Base-by-base conservation (phyloP, 2,113 vertebrate species). In the Cyrtonyx montezumae region DNA sequence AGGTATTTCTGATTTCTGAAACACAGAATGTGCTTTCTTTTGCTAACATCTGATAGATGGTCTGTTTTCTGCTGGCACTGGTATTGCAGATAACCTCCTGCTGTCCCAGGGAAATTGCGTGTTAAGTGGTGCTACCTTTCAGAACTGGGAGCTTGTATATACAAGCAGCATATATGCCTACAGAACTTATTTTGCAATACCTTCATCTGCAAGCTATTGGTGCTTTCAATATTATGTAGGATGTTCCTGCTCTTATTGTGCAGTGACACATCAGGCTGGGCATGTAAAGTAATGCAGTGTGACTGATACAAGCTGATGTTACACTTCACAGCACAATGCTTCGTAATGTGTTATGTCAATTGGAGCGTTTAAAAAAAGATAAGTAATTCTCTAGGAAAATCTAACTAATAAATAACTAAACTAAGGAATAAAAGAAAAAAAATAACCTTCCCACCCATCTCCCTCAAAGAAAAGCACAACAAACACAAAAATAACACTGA, bases 251-350 rank as follows among this genome's bases (percentile, higher is more conserved):
- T 91, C 74, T 55, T 82, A 23, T 58, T 34, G 67, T 73, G 69
- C 79, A 69, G 78, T 56, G 73, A 68, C 84, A 86, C 88, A 67
- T 95, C 45, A 95, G 62, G 73, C 58, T 79, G 58, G 76, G 82
- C 92, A 76, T 63, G 71, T 79, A 91, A 79, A 91, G 78, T 96
- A 95, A 96, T 95, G 90, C 84, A 79, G 59, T 88, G 95, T 96
- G 96, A 96, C 91, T 96, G 93, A 96, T 91, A 93, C 93, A 96
- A 96, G 95, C 95, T 95, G 96, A 96, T 94, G 94, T 94, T 96
- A 94, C 93, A 88, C 91, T 95, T 96, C 95, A 93, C 75, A 95
- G 93, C 92, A 88, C 93, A 96, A 58, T 55, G 81, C 71, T 95
- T 96, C 93, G 84, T 95, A 84, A 93, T 84, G 81, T 79, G 86